Evolutionary conservation across 2,797 vertebrate species (phyloP).

Genomic region (Pangasius larnaudii): DNA sequence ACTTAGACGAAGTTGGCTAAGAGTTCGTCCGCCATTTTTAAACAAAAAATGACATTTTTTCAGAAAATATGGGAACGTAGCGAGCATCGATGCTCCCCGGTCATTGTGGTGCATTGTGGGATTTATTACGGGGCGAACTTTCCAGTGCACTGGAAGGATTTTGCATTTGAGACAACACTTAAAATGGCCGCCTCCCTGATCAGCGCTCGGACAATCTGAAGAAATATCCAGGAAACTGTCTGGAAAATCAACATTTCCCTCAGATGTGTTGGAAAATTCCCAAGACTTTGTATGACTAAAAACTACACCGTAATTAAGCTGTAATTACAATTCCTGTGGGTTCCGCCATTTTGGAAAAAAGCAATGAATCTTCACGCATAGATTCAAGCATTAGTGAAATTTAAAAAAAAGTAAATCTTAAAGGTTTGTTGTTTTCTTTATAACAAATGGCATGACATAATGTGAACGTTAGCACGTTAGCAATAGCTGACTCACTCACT

Average conservation of each 20-base stretch:
- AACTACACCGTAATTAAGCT: background rate
- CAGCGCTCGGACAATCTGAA: background rate
- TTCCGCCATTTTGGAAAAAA: background rate
- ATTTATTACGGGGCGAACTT: too few species aligned
- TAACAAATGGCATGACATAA: background rate
- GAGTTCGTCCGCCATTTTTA: too few species aligned
- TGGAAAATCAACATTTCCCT: background rate
- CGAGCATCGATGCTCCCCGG: too few species aligned
- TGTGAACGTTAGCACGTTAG: background rate
- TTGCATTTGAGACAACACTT: too few species aligned
- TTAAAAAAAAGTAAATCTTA: background rate
- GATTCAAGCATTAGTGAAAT: background rate
- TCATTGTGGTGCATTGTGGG: too few species aligned
- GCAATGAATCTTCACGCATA: background rate
- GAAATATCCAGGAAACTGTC: background rate
- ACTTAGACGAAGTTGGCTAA: too few species aligned
- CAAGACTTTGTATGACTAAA: background rate
- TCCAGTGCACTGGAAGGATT: too few species aligned
- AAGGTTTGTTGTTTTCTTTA: background rate
- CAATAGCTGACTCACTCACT: background rate
- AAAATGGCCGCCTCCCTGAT: too few species aligned
- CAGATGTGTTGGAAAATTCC: background rate
- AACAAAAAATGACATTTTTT: too few species aligned
- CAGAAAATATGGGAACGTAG: too few species aligned
- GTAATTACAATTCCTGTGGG: background rate